Conservation (phyloP, 1,140 invertebrate genomes). For the Bombus soroeensis region DNA sequence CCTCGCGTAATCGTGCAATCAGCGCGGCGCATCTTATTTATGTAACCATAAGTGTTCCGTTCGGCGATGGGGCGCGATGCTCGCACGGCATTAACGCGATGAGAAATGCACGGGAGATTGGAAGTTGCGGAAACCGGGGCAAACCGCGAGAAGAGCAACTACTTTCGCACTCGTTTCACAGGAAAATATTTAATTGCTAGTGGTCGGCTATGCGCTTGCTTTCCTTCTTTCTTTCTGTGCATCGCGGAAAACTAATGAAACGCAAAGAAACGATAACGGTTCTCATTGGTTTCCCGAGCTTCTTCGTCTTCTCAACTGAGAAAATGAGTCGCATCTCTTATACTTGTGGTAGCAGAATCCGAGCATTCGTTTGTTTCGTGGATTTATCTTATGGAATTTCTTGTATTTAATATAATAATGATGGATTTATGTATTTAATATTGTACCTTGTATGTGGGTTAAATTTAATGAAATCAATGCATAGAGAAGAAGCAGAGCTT, state of each 20-base stretch:
- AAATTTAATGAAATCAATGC: neutral
- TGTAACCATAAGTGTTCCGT: conserved; percentile 2
- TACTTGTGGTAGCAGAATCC: no score
- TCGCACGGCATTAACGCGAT: neutral
- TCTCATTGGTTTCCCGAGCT: neutral
- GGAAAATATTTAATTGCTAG: neutral
- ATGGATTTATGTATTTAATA: neutral
- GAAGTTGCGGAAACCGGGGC: conserved; percentile 2
- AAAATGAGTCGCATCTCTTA: neutral
- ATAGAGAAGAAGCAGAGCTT: neutral
- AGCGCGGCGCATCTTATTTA: conserved; percentile 37
- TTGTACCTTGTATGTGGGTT: neutral
- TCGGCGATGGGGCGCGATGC: neutral
- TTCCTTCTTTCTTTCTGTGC: neutral
- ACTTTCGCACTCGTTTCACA: neutral
- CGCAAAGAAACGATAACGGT: neutral
- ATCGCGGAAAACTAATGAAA: neutral
- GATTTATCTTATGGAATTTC: neutral
- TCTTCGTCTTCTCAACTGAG: neutral
- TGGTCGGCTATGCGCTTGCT: neutral
- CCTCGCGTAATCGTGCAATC: conserved; percentile 34
- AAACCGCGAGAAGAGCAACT: neutral
- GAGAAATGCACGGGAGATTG: neutral
- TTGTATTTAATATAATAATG: neutral
- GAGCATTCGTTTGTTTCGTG: neutral